Evolutionary conservation across 2,797 vertebrate species (phyloP), one percentile per base, ranked within the genome.

Genomic region (Pagetopsis macropterus): DNA sequence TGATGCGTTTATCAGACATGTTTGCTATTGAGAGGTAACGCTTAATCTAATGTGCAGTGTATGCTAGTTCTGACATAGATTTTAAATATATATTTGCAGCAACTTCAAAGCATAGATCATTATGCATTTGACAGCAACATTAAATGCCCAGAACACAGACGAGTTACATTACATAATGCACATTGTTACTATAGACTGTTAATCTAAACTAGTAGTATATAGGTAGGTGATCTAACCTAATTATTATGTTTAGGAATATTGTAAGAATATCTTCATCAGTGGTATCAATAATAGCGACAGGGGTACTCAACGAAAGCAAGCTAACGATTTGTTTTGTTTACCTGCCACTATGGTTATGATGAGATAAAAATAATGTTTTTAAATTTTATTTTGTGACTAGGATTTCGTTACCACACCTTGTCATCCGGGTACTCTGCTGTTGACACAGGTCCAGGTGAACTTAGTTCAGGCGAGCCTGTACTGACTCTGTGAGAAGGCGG

Each of bases 401-500:
- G 1, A 12, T 12, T 0, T 15, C 3, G 7, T 51, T 2, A 31
- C 14, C 41, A 55, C 51, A 51, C 46, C 11, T 17, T 1, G 4
- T 12, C 52, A n/a, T 11, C 52, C 17, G 9, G 16, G 60, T 7
- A 3, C n/a, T 13, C 10, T 15, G 37, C 23, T 3, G 57, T 8
- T 40, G 11, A 58, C 12, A 19, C 43, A n/a, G 7, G 1, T 33
- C 21, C 5, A 16, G 14, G 2, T 21, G 16, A 52, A 65, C 54
- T 50, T 1, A 5, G 19, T 58, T 48, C 8, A 57, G 16, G 19
- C 4, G n/a, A 43, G 59, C 27, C 23, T 43, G 11, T 71, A 37
- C 51, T 50, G 10, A 55, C 56, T 71, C 27, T 3, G 16, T 10
- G 61, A 48, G 55, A 43, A 64, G 21, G 58, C 58, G 67, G 80